Base-by-base conservation (phyloP, 2,113 vertebrate species). In the Mesoclemmys tuberculata region DNA sequence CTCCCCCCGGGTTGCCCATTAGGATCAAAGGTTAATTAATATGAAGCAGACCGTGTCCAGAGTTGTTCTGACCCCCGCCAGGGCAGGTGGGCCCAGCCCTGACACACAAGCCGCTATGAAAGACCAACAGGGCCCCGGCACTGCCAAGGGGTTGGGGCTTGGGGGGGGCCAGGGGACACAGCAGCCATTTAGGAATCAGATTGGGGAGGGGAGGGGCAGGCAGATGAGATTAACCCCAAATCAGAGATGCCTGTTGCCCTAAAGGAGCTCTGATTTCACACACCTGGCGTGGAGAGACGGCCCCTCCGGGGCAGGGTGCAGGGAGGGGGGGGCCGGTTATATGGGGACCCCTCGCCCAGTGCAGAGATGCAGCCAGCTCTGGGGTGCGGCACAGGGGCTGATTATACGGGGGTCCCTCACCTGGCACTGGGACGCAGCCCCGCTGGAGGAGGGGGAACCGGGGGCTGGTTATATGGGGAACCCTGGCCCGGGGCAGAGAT, bases 11-110 rank as follows among this genome's bases (percentile, higher is more conserved):
- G 90, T 68, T 85, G 77, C 79, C 80, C 55, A 31, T 79, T 54
- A 48, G 85, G 90, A 92, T 92, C 90, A 92, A 92, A 92, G 90
- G 90, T 92, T 92, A 92, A 92, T 92, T 88, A 92, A 92, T 92
- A 80, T 80, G 61, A 85, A 92, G 80, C 90, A 92, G 90, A 92
- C 90, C 85, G 80, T 92, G 85, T 87, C 90, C 48, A 19, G 55
- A 78, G 90, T 92, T 87, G 84, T 78, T 79, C 29, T 83, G 90
- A 68, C 87, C 90, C 90, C 85, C 85, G 81, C 81, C 64, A 31
- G 68, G 85, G 85, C 90, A 92, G 90, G 90, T 92, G 90, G 90
- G 83, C 85, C 80, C 90, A 54, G 85, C 81, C 90, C 90, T 75
- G 90, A 92, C 83, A 92, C 83, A 88, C 90, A 92, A 92, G 85